These are phyloP conservation scores for Venturia canescens DNA, from an alignment of 1,140 invertebrate species.

Conservation along the genomic window DNA sequence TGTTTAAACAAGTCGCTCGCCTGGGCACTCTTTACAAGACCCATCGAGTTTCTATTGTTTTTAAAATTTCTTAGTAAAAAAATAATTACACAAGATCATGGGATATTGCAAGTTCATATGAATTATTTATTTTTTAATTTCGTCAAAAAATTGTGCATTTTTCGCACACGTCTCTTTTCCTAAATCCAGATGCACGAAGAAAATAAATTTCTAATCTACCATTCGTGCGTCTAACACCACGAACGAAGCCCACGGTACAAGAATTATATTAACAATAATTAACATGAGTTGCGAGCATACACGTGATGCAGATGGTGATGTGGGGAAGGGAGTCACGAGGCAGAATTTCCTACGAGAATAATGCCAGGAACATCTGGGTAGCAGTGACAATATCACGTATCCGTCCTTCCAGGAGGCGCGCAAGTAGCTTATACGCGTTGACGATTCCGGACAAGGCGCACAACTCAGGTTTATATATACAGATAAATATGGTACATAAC, in stretches of 20 bases:
- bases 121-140: too few relatives aligned
- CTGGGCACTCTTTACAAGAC: too few relatives aligned
- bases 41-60: too few relatives aligned
- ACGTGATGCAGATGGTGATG: background rate
- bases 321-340: background rate
- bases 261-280: background rate
- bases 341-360: constrained; percentile 8
- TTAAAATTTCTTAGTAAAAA: too few relatives aligned
- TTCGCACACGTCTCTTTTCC: too few relatives aligned
- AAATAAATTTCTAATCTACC: background rate
- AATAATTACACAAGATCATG: too few relatives aligned
- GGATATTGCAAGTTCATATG: too few relatives aligned
- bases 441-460: constrained; percentile 6
- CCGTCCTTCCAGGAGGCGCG: background rate
- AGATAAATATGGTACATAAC: background rate
- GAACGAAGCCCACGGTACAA: background rate
- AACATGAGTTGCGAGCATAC: background rate
- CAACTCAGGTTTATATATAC: constrained; percentile 4
- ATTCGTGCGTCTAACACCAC: background rate
- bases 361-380: constrained; percentile 10
- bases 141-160: too few relatives aligned
- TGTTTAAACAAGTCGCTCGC: too few relatives aligned
- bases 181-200: too few relatives aligned
- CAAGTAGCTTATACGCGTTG: constrained; percentile 22
- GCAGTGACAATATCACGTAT: constrained; percentile 11